Evolutionary conservation across 2,797 vertebrate genomes (phyloP).

Genomic region (Kryptolebias ocellatus): DNA sequence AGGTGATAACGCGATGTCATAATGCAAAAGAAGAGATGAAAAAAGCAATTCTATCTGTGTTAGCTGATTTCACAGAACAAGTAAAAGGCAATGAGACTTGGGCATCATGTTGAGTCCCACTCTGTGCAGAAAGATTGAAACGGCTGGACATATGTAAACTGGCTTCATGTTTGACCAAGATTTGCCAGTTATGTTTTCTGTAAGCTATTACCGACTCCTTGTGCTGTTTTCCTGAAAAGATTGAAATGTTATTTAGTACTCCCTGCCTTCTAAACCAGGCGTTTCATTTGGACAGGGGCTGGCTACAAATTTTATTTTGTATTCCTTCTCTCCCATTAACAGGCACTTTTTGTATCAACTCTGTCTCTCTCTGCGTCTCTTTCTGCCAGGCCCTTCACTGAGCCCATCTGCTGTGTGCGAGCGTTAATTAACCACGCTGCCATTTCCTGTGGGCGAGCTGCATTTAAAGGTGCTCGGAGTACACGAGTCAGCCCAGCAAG

Average conservation of each 20-base stretch:
- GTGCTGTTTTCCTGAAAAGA: conserved; percentile 66
- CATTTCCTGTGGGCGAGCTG: conserved; percentile 92
- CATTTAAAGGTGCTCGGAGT: conserved; percentile 93
- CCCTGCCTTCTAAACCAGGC: conserved; percentile 49
- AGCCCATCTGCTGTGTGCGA: conserved; percentile 95
- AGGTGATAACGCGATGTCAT: conserved; percentile 14
- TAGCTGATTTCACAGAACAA: conserved; percentile 48
- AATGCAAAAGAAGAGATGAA: conserved; percentile 16
- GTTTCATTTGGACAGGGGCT: conserved; percentile 50
- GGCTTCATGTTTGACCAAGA: conserved; percentile 74
- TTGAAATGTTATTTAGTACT: conserved; percentile 60
- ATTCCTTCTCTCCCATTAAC: conserved; percentile 57
- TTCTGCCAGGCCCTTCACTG: conserved; percentile 85
- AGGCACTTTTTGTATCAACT: conserved; percentile 49
- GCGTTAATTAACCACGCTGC: conserved; percentile 97
- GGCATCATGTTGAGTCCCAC: conserved; percentile 72
- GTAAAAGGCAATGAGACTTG: conserved; percentile 59
- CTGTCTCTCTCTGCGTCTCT: conserved; percentile 59
- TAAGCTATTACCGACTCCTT: conserved; percentile 69
- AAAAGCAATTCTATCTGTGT: conserved; percentile 53
- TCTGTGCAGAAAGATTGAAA: conserved; percentile 76
- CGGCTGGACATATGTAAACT: conserved; percentile 77
- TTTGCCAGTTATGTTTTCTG: conserved; percentile 71
- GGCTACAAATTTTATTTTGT: conserved; percentile 51
- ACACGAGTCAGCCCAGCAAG: conserved; percentile 90